These are phyloP conservation scores for Empis stercorea DNA, from an alignment of 2,888 invertebrate species.

Conservation along the genomic window DNA sequence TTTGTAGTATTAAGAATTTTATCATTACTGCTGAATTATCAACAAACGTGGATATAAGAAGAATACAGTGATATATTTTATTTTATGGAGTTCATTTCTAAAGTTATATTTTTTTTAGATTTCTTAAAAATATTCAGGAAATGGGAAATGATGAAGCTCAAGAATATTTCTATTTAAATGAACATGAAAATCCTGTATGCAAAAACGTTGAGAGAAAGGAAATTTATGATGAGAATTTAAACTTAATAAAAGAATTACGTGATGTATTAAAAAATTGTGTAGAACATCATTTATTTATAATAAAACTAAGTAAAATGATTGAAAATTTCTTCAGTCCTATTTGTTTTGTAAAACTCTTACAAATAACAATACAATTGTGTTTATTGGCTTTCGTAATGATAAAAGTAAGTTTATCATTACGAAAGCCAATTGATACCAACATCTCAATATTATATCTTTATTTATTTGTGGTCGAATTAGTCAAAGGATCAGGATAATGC, in stretches of 20 bases:
- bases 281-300: conserved; percentile 26
- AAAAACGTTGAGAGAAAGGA: not conserved
- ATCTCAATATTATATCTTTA: too few relatives aligned
- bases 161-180: conserved; percentile 20
- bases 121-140: conserved; percentile 16
- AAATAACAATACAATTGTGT: conserved; percentile 27
- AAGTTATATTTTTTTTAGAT: conserved; percentile 11
- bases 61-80: too few relatives aligned
- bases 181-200: conserved; percentile 6
- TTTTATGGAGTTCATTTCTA: too few relatives aligned
- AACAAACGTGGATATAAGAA: too few relatives aligned
- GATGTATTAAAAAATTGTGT: conserved; percentile 22
- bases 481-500: not conserved
- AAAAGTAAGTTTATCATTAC: conserved; percentile 22
- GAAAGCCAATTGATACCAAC: not conserved
- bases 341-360: conserved; percentile 27
- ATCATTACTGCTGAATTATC: conserved; percentile 17
- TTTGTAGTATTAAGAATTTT: conserved; percentile 28
- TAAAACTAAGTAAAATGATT: conserved; percentile 20
- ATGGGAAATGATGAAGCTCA: conserved; percentile 17
- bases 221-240: conserved; percentile 1
- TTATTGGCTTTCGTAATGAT: conserved; percentile 27
- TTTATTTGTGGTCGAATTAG: not conserved
- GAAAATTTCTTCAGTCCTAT: conserved; percentile 28
- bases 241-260: conserved; percentile 10